Base-by-base conservation (phyloP, 2,888 invertebrate species). In the Gymnocheta viridis region DNA sequence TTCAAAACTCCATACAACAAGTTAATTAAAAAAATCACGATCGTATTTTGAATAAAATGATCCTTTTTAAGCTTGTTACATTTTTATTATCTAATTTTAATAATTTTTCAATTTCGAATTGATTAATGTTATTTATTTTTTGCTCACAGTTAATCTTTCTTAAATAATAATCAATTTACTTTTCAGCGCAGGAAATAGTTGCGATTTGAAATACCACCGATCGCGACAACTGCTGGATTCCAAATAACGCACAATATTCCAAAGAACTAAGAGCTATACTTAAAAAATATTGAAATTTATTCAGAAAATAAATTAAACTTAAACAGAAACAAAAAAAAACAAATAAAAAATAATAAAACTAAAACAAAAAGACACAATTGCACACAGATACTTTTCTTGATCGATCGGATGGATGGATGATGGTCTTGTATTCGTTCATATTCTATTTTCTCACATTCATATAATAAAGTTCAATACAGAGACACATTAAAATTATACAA, bases 181-280 rank as follows among this genome's bases (percentile, higher is more conserved):
- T 88, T 87, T 88, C 82, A 76, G 76, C 69, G 60, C 82, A 84
- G 85, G 82, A 86, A 88, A 79, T 76, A 83, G 77, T 88, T 87
- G 87, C 89, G 87, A 87, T 86, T 87, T 88, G 41, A 60, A 82
- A 56, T 87, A 88, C 90, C 89, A 89, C 91, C 91, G 91, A 91
- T 88, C 91, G 89, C 91, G 90, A 88, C 92, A 90, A 91, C 90
- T 89, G 90, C 88, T 89, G 88, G 89, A 89, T 91, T 91, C 91
- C 90, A 90, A 92, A 92, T 92, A 92, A 91, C 89, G 86, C 88
- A 82, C 60, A 77, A 67, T 47, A 58, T 82, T 81, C 70, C 69
- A 77, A 76, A 83, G 72, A 85, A 85, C 86, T 87, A 82, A 87
- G 85, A 87, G 88, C 87, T 88, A 86, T 87, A 87, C 86, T 87